Base-by-base conservation (phyloP, 2,113 vertebrate species). In the Pica pica region DNA sequence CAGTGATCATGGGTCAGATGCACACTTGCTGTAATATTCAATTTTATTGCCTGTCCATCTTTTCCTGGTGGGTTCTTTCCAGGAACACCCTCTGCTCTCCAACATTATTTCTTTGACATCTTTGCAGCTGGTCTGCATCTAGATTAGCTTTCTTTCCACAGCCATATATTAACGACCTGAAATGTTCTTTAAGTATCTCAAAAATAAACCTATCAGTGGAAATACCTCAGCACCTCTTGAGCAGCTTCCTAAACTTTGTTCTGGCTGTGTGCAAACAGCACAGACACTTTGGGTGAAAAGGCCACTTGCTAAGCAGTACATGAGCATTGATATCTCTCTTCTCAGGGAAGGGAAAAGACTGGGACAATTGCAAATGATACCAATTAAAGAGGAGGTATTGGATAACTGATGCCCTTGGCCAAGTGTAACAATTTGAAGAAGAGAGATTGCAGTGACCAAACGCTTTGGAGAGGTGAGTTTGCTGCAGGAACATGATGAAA, bases 391-490 rank as follows among this genome's bases (percentile, higher is more conserved):
- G 64, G 73, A 89, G 42, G 60, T 57, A 33, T 24, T 44, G 73
- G 67, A 41, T 83, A 89, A 89, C 31, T 71, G 53, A 53, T 71
- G 77, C 27, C 85, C 68, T 94, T 92, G 90, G 64, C 68, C 64
- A 44, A 14, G 30, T 55, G n/a, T 61, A 35, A n/a, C 23, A 17
- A 37, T 55, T 28, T 18, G 39, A 63, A 83, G 69, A 83, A 28
- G 73, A 60, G 86, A 92, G 35, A 39, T 6, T 53, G 55, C 42
- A 59, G 39, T n/a, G 71, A 67, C 41, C 56, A 71, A 93, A 56
- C 2, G 5, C 41, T 89, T 79, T 26, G 15, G 73, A 83, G 74
- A 20, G 27, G 28, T 6, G 64, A 68, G 46, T 75, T 77, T 90
- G 78, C 67, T 76, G 87, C 56, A 81, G 89, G 65, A 89, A 41